These are phyloP conservation scores for Volucella inflata DNA, from an alignment of 2,888 invertebrate genomes.

Conservation along the genomic window DNA sequence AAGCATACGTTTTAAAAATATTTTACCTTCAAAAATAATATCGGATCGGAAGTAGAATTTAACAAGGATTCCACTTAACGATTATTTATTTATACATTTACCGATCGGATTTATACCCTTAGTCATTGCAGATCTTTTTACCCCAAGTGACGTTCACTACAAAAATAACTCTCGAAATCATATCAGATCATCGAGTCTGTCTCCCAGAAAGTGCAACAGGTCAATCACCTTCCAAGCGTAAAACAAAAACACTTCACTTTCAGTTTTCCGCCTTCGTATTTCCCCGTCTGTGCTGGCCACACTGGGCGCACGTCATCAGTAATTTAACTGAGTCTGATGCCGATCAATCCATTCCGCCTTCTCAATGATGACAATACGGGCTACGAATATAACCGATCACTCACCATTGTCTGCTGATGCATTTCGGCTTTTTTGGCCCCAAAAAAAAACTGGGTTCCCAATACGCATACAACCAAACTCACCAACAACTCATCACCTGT, in stretches of 20 bases:
- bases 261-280: constrained; percentile 55
- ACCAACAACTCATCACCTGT: constrained; percentile 34
- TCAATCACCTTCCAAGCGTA: constrained; percentile 49
- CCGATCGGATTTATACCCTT: not conserved
- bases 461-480: constrained; percentile 27
- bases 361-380: constrained; percentile 47
- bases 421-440: constrained; percentile 14
- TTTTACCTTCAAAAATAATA: not conserved
- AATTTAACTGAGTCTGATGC: constrained; percentile 9
- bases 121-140: not conserved
- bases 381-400: constrained; percentile 12
- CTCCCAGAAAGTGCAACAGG: constrained; percentile 39
- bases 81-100: constrained; percentile 20
- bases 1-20: too few species aligned
- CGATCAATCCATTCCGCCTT: constrained; percentile 39
- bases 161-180: constrained; percentile 31
- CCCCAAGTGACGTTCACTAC: constrained; percentile 28
- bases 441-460: constrained; percentile 38
- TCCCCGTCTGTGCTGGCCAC: not conserved
- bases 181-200: constrained; percentile 17
- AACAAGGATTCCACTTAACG: not conserved
- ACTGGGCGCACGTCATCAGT: constrained; percentile 29
- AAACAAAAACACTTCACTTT: constrained; percentile 60
- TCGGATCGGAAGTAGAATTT: not conserved
- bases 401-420: constrained; percentile 29